These are phyloP conservation scores for Gopherus flavomarginatus DNA, from an alignment of 2,113 vertebrate species.

Conservation along the genomic window DNA sequence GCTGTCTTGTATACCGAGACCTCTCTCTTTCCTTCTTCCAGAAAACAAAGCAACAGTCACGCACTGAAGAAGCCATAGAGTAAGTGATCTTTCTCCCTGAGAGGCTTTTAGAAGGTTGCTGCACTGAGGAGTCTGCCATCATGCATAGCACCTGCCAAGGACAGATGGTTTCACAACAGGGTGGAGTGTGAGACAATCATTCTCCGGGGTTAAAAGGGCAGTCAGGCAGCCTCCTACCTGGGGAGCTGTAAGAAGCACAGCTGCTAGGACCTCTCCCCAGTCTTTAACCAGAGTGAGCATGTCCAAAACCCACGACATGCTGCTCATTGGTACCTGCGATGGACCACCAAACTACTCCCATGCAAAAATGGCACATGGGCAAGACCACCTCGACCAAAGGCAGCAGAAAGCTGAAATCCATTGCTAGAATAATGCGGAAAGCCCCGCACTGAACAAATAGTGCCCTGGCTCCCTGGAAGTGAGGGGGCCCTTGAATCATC, in stretches of 20 bases:
- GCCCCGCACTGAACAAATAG: neutral
- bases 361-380: neutral
- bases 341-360: neutral
- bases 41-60: conserved; percentile 74
- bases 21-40: conserved; percentile 52
- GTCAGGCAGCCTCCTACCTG: neutral
- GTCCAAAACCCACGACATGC: neutral
- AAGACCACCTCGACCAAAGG: neutral
- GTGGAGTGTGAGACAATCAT: neutral
- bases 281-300: neutral
- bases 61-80: conserved; percentile 75
- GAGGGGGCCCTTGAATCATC: neutral
- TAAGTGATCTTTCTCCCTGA: conserved; percentile 6
- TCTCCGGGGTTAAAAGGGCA: neutral
- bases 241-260: too few relatives aligned
- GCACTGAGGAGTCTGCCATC: neutral
- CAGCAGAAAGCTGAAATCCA: neutral
- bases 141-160: neutral
- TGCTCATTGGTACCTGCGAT: neutral
- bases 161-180: neutral
- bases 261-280: neutral
- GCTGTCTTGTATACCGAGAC: neutral
- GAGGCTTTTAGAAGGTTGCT: neutral
- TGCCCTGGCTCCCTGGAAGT: neutral
- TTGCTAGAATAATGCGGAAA: too few relatives aligned